These are phyloP conservation scores for Pangasius macronema DNA, from an alignment of 2,797 vertebrate species.

Conservation along the genomic window DNA sequence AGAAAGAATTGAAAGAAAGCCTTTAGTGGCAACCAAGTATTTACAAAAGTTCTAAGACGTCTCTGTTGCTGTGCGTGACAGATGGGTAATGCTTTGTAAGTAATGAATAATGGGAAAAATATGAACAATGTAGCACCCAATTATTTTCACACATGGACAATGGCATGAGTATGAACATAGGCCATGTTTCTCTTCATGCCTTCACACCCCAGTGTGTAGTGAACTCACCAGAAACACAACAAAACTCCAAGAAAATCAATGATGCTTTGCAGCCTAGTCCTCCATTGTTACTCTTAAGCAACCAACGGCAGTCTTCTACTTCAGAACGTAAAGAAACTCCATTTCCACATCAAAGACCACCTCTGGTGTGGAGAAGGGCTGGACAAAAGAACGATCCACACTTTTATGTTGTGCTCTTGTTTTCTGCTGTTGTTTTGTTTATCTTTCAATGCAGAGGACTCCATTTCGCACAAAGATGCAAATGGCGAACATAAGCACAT, in stretches of 20 bases:
- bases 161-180: not conserved
- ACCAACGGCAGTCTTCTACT: conserved; percentile 77
- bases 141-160: conserved; percentile 12
- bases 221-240: not conserved
- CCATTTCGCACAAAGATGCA: conserved; percentile 89
- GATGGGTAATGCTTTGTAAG: conserved; percentile 11
- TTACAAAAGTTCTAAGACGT: conserved; percentile 18
- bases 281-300: conserved; percentile 63
- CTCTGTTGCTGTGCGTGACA: not conserved
- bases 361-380: conserved; percentile 67
- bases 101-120: not conserved
- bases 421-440: conserved; percentile 71
- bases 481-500: conserved; percentile 81
- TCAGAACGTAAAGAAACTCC: conserved; percentile 74
- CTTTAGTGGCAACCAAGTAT: conserved; percentile 17
- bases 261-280: conserved; percentile 41
- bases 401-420: conserved; percentile 82
- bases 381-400: conserved; percentile 80
- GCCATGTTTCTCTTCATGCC: conserved; percentile 7
- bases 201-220: not conserved
- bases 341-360: conserved; percentile 95
- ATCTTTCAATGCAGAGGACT: conserved; percentile 86
- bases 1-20: conserved; percentile 41
- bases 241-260: conserved; percentile 24
- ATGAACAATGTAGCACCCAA: conserved; percentile 4